phyloP scores from a whole-genome alignment of 2,888 invertebrate species.

The Anaspis maculata region DNA sequence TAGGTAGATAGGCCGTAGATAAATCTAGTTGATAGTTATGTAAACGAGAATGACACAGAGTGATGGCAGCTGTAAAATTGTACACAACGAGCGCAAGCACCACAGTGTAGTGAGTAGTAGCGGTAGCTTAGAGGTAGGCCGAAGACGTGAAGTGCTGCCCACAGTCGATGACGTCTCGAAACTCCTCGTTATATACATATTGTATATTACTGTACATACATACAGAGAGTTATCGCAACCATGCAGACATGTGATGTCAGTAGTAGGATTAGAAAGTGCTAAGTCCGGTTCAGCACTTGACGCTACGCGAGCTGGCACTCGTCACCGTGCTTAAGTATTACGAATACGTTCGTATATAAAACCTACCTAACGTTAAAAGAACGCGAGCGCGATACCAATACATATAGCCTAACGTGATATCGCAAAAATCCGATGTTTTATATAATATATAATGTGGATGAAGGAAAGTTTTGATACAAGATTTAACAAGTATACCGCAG shows the following conservation, averaged over 20 bases:
- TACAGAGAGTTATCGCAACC: slow-evolving; percentile 32
- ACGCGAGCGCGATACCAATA: slow-evolving; percentile 22
- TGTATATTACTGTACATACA: slow-evolving; percentile 39
- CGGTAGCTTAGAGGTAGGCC: slow-evolving; percentile 14
- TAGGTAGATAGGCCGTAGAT: slow-evolving; percentile 13
- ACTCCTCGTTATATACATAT: slow-evolving; percentile 26
- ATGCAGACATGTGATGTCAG: slow-evolving; percentile 29
- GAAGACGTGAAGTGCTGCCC: slow-evolving; percentile 10
- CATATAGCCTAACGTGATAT: slow-evolving; percentile 40
- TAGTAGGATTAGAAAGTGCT: slow-evolving; percentile 15
- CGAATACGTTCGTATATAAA: slow-evolving; percentile 7
- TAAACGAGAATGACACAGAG: slow-evolving; percentile 25
- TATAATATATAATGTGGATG: slow-evolving; percentile 37
- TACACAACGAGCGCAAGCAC: slow-evolving; percentile 20
- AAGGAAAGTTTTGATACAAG: slow-evolving; percentile 43
- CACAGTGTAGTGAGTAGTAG: slow-evolving; percentile 13
- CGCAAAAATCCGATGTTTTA: slow-evolving; percentile 39
- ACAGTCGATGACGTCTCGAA: slow-evolving; percentile 8
- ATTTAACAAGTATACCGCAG: slow-evolving; percentile 40
- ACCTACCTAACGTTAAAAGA: slow-evolving; percentile 12
- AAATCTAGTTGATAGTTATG: slow-evolving; percentile 30
- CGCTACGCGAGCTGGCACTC: slow-evolving; percentile 14
- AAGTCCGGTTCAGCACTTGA: slow-evolving; percentile 12
- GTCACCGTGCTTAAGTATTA: slow-evolving; percentile 15
- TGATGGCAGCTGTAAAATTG: slow-evolving; percentile 16